Percentiles rank a stretch among this genome's conserved stretches.
These are phyloP conservation scores for Mungos mungo DNA, from an alignment of 2,113 vertebrate species.

Conservation along the genomic window DNA sequence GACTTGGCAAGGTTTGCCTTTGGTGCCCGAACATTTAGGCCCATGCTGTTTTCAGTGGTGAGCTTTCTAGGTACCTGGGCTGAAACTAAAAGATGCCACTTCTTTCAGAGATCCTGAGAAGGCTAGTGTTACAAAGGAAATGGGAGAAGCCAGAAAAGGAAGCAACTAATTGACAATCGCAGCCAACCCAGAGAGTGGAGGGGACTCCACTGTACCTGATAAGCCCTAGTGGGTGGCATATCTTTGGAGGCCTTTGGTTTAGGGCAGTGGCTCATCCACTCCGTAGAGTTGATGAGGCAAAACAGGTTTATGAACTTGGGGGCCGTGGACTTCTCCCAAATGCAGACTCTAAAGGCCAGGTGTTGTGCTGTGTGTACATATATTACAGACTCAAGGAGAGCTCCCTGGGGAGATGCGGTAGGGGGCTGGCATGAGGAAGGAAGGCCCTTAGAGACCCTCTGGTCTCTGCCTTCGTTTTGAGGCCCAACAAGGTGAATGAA, in stretches of 20 bases:
- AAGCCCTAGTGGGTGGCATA: background rate
- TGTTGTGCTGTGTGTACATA: background rate
- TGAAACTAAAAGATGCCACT: background rate
- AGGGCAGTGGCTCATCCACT: background rate
- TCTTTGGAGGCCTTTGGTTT: background rate
- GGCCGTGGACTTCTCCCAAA: background rate
- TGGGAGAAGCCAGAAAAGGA: background rate
- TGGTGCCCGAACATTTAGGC: background rate
- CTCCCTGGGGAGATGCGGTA: background rate
- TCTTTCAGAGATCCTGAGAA: background rate
- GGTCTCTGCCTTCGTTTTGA: background rate
- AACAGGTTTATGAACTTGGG: background rate
- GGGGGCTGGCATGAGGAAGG: too few species aligned
- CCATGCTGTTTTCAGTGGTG: background rate
- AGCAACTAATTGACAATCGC: background rate
- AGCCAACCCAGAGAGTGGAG: background rate
- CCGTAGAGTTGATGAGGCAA: background rate
- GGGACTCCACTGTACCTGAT: background rate
- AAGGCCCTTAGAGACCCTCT: background rate
- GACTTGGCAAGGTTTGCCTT: background rate
- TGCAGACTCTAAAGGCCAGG: background rate
- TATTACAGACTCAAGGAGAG: background rate
- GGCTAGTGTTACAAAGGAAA: background rate
- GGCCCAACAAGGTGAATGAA: background rate
- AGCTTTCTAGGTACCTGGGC: background rate